Conservation (phyloP, 2,797 vertebrate genomes). For the Distichodus sexfasciatus region DNA sequence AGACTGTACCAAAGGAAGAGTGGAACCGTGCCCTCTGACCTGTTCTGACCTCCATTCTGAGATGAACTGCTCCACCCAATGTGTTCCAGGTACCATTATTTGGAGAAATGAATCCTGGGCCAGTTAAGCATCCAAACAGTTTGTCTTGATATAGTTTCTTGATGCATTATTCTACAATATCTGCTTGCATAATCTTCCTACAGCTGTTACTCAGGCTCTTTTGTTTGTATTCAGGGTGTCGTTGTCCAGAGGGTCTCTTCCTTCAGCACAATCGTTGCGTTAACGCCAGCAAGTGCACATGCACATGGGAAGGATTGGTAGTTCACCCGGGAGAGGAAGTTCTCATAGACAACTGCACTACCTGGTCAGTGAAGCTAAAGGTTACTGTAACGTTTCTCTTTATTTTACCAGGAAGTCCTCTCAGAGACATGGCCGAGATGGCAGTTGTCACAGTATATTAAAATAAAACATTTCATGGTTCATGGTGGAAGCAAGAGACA, state of each 20-base stretch:
- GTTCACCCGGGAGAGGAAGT: constrained; percentile 70
- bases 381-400: neutral
- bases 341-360: constrained; percentile 69
- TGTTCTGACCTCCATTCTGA: constrained; percentile 74
- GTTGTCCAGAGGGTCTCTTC: constrained; percentile 75
- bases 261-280: constrained; percentile 77
- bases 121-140: no score
- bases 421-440: neutral
- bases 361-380: constrained; percentile 71
- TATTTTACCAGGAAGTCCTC: neutral
- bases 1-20: constrained; percentile 68
- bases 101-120: neutral
- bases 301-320: constrained; percentile 63
- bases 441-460: no score
- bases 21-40: constrained; percentile 73
- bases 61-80: constrained; percentile 70
- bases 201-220: no score
- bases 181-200: no score
- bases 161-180: no score
- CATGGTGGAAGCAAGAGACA: no score
- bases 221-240: constrained; percentile 84
- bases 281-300: constrained; percentile 75
- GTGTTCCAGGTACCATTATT: constrained; percentile 69
- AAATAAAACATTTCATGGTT: no score
- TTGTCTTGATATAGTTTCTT: neutral